Evolutionary conservation across 2,113 vertebrate genomes (phyloP).

Genomic region (Bufo gargarizans): DNA sequence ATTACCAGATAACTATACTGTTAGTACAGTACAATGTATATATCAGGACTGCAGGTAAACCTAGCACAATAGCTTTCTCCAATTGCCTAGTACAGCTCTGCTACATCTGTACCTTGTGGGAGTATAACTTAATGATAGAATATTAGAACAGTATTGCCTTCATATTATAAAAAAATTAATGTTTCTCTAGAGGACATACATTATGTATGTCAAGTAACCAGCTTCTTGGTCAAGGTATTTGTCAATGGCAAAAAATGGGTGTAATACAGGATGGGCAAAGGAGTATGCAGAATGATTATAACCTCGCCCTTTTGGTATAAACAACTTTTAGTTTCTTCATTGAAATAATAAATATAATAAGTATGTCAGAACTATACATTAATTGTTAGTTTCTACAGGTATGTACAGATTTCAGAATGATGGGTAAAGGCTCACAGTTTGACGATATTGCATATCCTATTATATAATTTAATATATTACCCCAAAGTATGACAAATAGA

Average conservation of each 20-base stretch:
- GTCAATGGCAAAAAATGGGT: neutral
- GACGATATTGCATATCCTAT: neutral
- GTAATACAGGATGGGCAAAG: neutral
- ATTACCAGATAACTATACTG: neutral
- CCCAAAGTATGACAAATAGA: neutral
- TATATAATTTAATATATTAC: neutral
- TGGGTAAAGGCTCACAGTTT: slow-evolving; percentile 16
- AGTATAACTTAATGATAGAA: neutral
- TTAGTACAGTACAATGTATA: neutral
- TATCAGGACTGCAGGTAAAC: neutral
- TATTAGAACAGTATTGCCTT: neutral
- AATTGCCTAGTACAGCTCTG: neutral
- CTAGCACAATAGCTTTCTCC: neutral
- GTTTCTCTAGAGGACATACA: neutral
- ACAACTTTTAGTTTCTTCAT: neutral
- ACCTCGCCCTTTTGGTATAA: neutral
- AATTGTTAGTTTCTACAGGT: neutral
- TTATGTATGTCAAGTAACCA: slow-evolving; percentile 8
- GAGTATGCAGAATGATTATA: neutral
- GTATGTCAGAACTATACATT: neutral
- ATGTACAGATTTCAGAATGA: slow-evolving; percentile 23
- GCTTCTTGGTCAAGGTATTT: neutral
- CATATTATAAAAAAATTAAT: neutral
- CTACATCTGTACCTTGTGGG: neutral
- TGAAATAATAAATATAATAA: neutral